Conservation (phyloP, 2,888 invertebrate species). For the Mesoligia furuncula region DNA sequence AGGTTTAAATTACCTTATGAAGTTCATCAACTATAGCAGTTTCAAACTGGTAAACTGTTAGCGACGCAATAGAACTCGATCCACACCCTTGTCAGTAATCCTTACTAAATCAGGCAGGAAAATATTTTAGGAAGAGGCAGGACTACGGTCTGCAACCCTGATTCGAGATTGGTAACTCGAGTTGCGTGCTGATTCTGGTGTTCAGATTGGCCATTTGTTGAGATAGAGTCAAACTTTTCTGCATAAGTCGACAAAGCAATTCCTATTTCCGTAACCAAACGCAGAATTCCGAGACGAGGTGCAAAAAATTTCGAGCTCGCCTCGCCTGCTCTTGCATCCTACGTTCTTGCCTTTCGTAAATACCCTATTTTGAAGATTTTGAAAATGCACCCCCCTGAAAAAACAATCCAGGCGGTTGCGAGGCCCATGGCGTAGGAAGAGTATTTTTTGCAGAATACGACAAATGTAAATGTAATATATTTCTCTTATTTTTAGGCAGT, state of each 20-base stretch:
- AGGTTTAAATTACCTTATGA: background rate
- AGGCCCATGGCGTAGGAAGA: background rate
- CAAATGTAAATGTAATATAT: background rate
- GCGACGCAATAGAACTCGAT: background rate
- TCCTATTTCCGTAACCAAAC: background rate
- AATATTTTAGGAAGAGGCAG: background rate
- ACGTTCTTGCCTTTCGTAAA: background rate
- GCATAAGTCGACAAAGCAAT: background rate
- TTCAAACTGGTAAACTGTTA: background rate
- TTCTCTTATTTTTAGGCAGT: conserved; percentile 72
- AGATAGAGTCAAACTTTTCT: background rate
- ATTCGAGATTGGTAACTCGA: background rate
- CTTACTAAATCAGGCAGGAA: background rate
- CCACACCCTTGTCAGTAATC: background rate
- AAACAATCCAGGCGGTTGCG: background rate
- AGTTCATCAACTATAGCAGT: background rate
- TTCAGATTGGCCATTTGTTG: background rate
- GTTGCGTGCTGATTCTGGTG: background rate
- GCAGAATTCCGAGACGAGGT: background rate
- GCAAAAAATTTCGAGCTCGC: background rate
- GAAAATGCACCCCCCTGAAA: background rate
- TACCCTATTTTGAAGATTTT: background rate
- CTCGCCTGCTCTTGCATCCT: background rate
- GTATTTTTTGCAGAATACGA: too few species aligned
- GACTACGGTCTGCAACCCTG: background rate